phyloP scores from a whole-genome alignment of 2,113 vertebrate species.

The Pheucticus melanocephalus region DNA sequence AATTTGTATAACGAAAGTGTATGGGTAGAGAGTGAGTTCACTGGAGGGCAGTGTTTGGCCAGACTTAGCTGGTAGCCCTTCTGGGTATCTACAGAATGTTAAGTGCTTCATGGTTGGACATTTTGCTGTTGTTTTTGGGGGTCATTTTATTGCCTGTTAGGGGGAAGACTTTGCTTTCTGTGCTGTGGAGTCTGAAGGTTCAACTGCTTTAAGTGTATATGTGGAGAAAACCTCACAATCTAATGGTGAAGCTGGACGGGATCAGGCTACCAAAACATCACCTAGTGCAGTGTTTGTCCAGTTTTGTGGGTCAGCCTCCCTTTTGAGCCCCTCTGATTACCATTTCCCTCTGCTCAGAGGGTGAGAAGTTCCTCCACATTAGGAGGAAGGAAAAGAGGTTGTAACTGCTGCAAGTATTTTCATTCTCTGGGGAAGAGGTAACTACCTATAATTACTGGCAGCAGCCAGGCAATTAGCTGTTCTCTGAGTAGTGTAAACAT shows the following conservation, averaged over 20 bases:
- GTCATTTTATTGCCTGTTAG: neutral
- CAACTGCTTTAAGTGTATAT: neutral
- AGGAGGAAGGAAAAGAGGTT: neutral
- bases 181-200: neutral
- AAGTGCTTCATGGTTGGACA: neutral
- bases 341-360: neutral
- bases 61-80: neutral
- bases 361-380: neutral
- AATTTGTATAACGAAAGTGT: neutral
- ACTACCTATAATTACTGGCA: neutral
- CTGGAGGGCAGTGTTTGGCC: neutral
- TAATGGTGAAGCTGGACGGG: neutral
- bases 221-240: neutral
- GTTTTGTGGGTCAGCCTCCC: neutral
- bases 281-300: neutral
- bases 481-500: neutral
- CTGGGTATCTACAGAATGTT: neutral
- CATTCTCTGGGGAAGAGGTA: neutral
- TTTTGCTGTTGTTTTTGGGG: neutral
- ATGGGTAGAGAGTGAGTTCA: neutral
- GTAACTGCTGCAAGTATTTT: neutral
- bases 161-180: neutral
- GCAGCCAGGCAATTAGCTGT: neutral
- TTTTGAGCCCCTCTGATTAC: neutral
- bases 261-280: neutral